A percentile compares a stretch with the other conserved stretches of the same genome.
Evolutionary conservation across 2,797 vertebrate genomes (phyloP).

Genomic region (Danio albolineatus): DNA sequence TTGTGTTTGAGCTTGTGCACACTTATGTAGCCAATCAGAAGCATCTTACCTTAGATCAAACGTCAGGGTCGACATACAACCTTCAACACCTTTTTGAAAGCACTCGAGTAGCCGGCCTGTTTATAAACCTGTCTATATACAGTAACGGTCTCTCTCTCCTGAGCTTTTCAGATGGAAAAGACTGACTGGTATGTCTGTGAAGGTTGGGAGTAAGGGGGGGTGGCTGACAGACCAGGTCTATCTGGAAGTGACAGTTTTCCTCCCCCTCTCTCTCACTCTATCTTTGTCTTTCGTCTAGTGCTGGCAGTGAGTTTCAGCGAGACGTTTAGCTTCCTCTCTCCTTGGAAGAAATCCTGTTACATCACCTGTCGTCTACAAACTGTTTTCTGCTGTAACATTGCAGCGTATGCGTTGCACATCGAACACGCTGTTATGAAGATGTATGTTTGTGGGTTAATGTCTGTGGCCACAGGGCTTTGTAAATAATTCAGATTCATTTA

Average conservation of each 20-base stretch:
- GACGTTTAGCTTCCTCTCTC: constrained; percentile 1
- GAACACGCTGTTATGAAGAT: not conserved
- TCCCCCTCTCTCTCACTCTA: constrained; percentile 26
- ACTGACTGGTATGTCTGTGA: constrained; percentile 8
- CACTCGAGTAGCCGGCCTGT: not conserved
- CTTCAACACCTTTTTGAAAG: constrained; percentile 2
- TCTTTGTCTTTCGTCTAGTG: constrained; percentile 15
- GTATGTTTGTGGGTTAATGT: not conserved
- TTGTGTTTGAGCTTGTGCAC: not conserved
- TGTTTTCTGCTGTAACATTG: constrained; percentile 13
- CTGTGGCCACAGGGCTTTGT: not conserved
- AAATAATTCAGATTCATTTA: constrained; percentile 1
- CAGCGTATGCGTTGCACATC: no score
- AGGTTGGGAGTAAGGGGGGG: not conserved
- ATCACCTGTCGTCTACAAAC: constrained; percentile 4
- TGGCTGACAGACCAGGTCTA: constrained; percentile 29
- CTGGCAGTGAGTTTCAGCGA: constrained; percentile 23
- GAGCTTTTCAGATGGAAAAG: constrained; percentile 10
- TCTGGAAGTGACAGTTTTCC: constrained; percentile 31
- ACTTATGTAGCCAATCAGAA: not conserved
- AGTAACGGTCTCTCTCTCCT: constrained; percentile 16
- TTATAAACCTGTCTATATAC: constrained; percentile 28
- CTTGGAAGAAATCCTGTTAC: constrained; percentile 29
- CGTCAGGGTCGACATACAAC: not conserved
- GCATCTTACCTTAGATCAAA: constrained; percentile 1